These are phyloP conservation scores for Halcyon senegalensis DNA, from an alignment of 2,113 vertebrate species.

Conservation along the genomic window DNA sequence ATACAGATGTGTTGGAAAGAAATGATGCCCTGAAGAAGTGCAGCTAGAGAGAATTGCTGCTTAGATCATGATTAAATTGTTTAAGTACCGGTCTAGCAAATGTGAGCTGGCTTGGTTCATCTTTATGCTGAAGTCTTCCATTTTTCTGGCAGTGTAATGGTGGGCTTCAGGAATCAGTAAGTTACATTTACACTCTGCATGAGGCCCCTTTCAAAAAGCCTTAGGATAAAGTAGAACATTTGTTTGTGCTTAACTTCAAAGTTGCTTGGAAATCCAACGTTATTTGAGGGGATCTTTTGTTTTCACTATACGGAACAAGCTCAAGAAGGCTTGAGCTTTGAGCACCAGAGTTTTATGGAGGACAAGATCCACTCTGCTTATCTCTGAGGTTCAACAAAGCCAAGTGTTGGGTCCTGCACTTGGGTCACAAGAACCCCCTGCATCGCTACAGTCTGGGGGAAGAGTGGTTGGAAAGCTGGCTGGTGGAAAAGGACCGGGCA, in stretches of 20 bases:
- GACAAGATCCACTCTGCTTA: not conserved
- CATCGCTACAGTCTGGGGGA: not conserved
- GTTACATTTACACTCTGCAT: not conserved
- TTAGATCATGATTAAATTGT: not conserved
- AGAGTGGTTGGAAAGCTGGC: not conserved
- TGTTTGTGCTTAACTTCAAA: not conserved
- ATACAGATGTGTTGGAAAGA: not conserved
- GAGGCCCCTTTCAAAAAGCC: not conserved
- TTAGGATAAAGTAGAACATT: not conserved
- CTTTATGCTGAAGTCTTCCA: not conserved
- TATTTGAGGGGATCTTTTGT: not conserved
- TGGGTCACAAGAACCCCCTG: not conserved
- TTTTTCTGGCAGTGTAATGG: not conserved
- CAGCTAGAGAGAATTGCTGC: not conserved
- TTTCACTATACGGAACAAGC: not conserved
- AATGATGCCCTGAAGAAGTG: not conserved
- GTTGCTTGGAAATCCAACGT: not conserved
- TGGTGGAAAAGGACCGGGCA: not conserved
- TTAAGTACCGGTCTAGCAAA: not conserved
- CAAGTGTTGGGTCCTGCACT: not conserved
- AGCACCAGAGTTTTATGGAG: not conserved
- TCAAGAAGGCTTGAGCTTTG: not conserved
- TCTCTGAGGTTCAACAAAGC: not conserved
- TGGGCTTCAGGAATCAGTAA: not conserved
- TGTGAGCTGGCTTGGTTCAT: not conserved